Conservation (phyloP, 1,140 invertebrate species). For the Tetragnatha versicolor region DNA sequence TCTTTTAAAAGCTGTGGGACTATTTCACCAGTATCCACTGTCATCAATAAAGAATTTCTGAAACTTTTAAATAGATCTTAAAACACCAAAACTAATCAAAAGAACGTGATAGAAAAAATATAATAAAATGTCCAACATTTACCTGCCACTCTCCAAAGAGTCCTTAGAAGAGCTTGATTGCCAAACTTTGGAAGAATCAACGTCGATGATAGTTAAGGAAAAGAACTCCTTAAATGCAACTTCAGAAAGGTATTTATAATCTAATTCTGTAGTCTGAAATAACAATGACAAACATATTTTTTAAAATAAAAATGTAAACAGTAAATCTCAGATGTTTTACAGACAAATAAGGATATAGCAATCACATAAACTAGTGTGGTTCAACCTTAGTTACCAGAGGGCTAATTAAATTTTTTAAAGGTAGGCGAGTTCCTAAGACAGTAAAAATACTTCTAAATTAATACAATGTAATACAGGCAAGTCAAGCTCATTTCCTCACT, state of each 20-base stretch:
- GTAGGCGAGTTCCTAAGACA: no score
- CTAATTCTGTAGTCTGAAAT: no score
- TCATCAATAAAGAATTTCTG: neutral
- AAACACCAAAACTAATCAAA: neutral
- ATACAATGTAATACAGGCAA: no score
- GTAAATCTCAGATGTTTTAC: no score
- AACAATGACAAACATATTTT: no score
- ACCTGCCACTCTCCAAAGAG: neutral
- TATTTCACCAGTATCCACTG: neutral
- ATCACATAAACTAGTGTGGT: no score
- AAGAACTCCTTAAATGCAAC: slow-evolving; percentile 6
- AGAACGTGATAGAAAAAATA: neutral
- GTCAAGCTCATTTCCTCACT: no score
- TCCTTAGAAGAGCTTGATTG: slow-evolving; percentile 5
- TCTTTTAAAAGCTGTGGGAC: slow-evolving; percentile 24
- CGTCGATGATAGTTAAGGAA: slow-evolving; percentile 16
- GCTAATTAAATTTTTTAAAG: no score
- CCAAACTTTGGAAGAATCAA: slow-evolving; percentile 10
- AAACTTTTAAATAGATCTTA: neutral
- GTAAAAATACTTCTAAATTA: no score
- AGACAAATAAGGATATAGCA: no score
- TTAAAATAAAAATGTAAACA: no score
- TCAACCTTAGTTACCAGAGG: no score
- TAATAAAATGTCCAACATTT: neutral
- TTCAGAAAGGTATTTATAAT: slow-evolving; percentile 9